Evolutionary conservation across 2,113 vertebrate species (phyloP).

Genomic region (Morone chrysops): DNA sequence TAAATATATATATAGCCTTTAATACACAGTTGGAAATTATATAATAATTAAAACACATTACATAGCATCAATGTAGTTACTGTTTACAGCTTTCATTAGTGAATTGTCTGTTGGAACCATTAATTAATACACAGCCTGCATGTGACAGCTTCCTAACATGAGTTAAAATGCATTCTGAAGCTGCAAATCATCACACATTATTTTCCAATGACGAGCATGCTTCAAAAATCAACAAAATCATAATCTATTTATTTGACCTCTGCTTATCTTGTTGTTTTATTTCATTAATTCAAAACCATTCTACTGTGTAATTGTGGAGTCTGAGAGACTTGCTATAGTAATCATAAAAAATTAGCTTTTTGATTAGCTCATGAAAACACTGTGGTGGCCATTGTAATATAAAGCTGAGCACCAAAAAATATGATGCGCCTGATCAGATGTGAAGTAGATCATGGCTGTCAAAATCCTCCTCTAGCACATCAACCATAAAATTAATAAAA

Average conservation of each 20-base stretch:
- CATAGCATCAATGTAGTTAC: too few species aligned
- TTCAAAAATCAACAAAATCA: slow-evolving; percentile 24
- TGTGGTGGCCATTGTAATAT: slow-evolving; percentile 17
- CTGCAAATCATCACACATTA: not conserved
- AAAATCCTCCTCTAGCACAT: slow-evolving; percentile 34
- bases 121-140: not conserved
- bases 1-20: not conserved
- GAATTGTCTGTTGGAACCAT: not conserved
- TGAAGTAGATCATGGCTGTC: slow-evolving; percentile 26
- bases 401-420: slow-evolving; percentile 27
- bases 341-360: slow-evolving; percentile 47
- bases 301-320: slow-evolving; percentile 65
- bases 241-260: slow-evolving; percentile 68
- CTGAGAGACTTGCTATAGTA: slow-evolving; percentile 43
- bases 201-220: not conserved
- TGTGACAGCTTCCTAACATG: not conserved
- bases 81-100: not conserved
- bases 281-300: slow-evolving; percentile 56
- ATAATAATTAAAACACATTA: too few species aligned
- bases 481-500: slow-evolving; percentile 35
- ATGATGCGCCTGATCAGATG: not conserved
- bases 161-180: not conserved
- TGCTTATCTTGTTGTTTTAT: slow-evolving; percentile 49
- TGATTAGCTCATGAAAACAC: slow-evolving; percentile 44
- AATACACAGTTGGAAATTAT: not conserved